These are phyloP conservation scores for Plumapathes pennacea DNA, from an alignment of 92 coral and sea anemone genomes.

Conservation along the genomic window DNA sequence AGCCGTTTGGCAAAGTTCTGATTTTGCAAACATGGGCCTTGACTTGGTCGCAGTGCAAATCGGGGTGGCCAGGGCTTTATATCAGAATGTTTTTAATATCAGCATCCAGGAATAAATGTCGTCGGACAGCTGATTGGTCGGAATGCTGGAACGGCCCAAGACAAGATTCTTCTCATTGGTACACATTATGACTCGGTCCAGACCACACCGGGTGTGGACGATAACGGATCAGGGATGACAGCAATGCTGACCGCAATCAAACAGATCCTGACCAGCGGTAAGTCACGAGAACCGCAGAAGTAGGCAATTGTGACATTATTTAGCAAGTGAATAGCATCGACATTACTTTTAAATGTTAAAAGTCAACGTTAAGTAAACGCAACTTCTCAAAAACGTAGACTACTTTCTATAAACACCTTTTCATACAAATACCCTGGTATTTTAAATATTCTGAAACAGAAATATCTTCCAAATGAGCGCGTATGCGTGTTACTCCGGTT, in stretches of 20 bases:
- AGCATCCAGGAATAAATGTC: slow-evolving; percentile 57
- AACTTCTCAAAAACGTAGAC: too few species aligned
- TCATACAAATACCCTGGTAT: not conserved
- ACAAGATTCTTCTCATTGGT: slow-evolving; percentile 64
- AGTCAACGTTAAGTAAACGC: too few species aligned
- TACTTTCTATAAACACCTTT: not conserved
- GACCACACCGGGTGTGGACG: slow-evolving; percentile 68
- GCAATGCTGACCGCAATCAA: slow-evolving; percentile 61
- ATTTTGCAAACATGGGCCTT: not conserved
- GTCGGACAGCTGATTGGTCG: slow-evolving; percentile 53
- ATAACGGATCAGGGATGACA: slow-evolving; percentile 78
- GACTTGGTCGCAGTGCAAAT: not conserved
- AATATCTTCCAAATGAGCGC: not conserved
- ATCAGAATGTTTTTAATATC: not conserved
- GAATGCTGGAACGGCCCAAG: slow-evolving; percentile 41
- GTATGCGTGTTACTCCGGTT: not conserved
- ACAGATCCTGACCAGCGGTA: slow-evolving; percentile 23
- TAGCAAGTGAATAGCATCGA: too few species aligned
- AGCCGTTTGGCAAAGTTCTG: too few species aligned
- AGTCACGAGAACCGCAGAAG: too few species aligned
- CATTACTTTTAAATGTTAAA: too few species aligned
- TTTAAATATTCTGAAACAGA: not conserved
- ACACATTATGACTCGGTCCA: slow-evolving; percentile 72
- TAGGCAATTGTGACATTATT: too few species aligned
- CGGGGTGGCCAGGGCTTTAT: not conserved